Percentiles rank a stretch among this genome's conserved stretches.
Evolutionary conservation across 2,113 vertebrate species (phyloP).

Genomic region (Sander vitreus): DNA sequence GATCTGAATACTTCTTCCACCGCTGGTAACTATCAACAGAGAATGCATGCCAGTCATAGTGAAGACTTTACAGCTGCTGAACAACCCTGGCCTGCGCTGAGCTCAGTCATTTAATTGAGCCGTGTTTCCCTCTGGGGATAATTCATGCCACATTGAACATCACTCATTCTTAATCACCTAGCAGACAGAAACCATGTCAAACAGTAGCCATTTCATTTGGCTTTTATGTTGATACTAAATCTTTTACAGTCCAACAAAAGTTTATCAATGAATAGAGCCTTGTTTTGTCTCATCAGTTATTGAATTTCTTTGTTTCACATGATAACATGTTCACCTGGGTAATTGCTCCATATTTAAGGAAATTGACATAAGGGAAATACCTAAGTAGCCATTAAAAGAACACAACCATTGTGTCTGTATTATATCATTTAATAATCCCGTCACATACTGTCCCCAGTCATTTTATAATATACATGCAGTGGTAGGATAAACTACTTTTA

Average conservation of each 20-base stretch:
- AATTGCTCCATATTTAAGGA: neutral
- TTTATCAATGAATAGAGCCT: neutral
- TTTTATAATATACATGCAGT: neutral
- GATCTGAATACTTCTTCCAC: too few relatives aligned
- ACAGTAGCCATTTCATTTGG: neutral
- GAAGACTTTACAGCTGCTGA: neutral
- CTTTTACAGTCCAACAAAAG: neutral
- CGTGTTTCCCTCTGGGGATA: slow-evolving; percentile 20
- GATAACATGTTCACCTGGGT: neutral
- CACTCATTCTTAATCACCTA: slow-evolving; percentile 36
- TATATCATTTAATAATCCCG: neutral
- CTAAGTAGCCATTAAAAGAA: neutral
- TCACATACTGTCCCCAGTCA: neutral
- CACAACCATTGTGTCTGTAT: neutral
- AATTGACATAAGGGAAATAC: neutral
- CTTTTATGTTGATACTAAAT: neutral
- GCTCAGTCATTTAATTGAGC: slow-evolving; percentile 37
- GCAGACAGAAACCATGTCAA: neutral
- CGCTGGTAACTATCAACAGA: neutral
- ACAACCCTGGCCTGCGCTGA: slow-evolving; percentile 9
- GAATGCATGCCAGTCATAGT: neutral
- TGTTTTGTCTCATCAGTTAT: neutral
- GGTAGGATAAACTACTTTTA: too few relatives aligned
- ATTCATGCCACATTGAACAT: slow-evolving; percentile 18
- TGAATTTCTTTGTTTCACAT: slow-evolving; percentile 2